A percentile compares a stretch with the other conserved stretches of the same genome.
These are phyloP conservation scores for Xiphias gladius DNA, from an alignment of 2,113 vertebrate genomes.

Conservation along the genomic window DNA sequence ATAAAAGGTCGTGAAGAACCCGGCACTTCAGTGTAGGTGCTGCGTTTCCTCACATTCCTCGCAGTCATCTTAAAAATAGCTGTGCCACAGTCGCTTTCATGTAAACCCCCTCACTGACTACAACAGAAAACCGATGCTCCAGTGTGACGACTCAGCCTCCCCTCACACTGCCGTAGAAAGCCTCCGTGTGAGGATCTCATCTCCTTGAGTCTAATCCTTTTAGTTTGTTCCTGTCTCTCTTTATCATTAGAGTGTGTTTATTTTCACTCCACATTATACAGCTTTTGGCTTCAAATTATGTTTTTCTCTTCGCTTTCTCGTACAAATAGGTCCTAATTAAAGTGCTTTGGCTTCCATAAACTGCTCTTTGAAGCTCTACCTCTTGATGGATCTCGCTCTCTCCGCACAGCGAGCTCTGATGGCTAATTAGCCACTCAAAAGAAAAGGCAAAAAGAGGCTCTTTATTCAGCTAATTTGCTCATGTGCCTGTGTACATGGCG, in stretches of 20 bases:
- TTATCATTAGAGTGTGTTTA: constrained; percentile 65
- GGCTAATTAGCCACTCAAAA: constrained; percentile 84
- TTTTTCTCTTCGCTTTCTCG: constrained; percentile 60
- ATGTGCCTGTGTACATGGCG: constrained; percentile 68
- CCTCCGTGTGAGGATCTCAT: constrained; percentile 55
- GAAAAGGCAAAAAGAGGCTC: constrained; percentile 77
- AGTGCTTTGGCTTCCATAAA: constrained; percentile 82
- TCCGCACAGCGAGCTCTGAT: constrained; percentile 74
- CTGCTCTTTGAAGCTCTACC: constrained; percentile 84
- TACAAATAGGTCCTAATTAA: constrained; percentile 87
- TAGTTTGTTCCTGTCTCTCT: constrained; percentile 40
- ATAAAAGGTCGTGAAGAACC: neutral
- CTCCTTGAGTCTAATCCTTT: constrained; percentile 46
- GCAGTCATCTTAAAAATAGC: neutral
- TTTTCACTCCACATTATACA: constrained; percentile 58
- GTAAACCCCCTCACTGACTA: constrained; percentile 21
- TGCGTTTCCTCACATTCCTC: neutral
- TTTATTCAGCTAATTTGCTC: constrained; percentile 81
- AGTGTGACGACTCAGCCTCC: constrained; percentile 17
- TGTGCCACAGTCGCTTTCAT: neutral
- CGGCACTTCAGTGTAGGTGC: neutral
- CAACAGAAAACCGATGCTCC: constrained; percentile 55
- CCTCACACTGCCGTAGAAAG: constrained; percentile 4
- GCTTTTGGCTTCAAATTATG: constrained; percentile 73
- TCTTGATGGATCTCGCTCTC: constrained; percentile 80